Base-by-base conservation (phyloP, 2,797 vertebrate genomes). In the Ceryle rudis region DNA sequence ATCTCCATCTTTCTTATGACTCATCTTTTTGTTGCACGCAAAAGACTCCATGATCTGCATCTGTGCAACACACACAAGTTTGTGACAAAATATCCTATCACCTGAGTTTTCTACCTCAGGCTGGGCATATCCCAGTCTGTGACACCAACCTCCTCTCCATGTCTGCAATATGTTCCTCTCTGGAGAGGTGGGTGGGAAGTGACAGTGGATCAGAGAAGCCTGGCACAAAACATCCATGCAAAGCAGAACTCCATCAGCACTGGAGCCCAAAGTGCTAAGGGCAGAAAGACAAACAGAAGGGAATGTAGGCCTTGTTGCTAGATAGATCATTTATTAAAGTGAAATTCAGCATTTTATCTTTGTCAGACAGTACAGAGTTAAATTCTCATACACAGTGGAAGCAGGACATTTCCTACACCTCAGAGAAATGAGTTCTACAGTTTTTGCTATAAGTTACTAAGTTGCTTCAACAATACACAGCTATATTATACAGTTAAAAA, bases 251-350 rank as follows among this genome's bases (percentile, higher is more conserved):
- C 57, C 37, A 2, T 0, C 2, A 18, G 73, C n/a, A 51, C 42
- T 19, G 31, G 39, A 90, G 61, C 49, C 41, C 33, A 10, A 60
- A 8, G 35, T 13, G 46, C 42, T 28, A 9, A 61, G 47, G 64
- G 60, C 86, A 84, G 78, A 84, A 92, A 90, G 58, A 83, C 83
- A 97, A 93, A 95, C 26, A 92, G 79, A 81, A 93, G 66, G 90
- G 66, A 90, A 41, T 31, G 28, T 47, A 91, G 90, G 71, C 83
- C 91, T 95, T 29, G 46, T 96, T 97, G 96, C 92, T 98, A 98
- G 98, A 99, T 98, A 98, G 98, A 98, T 98, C 90, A 96, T 99
- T 99, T 99, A 99, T 99, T 99, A 98, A 98, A 99, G 98, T 97
- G 96, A 96, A 98, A 98, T 97, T 98, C 87, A 97, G 97, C 97